A percentile compares a stretch with the other conserved stretches of the same genome.
Conservation (phyloP, 2,888 invertebrate genomes). For the Galerucella pusilla region DNA sequence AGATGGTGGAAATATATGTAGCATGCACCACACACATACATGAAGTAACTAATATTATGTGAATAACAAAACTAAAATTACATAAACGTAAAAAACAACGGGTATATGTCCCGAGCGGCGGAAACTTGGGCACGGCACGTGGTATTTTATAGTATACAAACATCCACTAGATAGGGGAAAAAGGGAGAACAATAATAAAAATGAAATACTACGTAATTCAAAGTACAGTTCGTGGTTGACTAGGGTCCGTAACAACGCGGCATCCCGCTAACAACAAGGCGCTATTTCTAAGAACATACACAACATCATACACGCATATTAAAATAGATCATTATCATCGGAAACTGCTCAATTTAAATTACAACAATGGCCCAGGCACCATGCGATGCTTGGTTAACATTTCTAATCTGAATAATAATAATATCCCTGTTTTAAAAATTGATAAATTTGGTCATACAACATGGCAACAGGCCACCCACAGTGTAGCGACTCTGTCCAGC, state of each 20-base stretch:
- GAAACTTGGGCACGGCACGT: constrained; percentile 61
- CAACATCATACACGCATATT: constrained; percentile 66
- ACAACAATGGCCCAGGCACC: constrained; percentile 64
- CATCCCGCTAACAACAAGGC: constrained; percentile 65
- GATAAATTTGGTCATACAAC: constrained; percentile 63
- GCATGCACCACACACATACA: constrained; percentile 64
- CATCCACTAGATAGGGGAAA: constrained; percentile 47
- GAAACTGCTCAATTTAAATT: constrained; percentile 62
- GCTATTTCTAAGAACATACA: constrained; percentile 64
- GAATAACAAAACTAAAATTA: constrained; percentile 56
- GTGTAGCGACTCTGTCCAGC: constrained; percentile 40
- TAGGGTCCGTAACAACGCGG: constrained; percentile 67
- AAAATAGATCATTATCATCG: constrained; percentile 63
- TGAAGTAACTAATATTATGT: constrained; percentile 54
- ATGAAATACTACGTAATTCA: constrained; percentile 51
- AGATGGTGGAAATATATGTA: constrained; percentile 48
- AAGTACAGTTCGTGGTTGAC: constrained; percentile 63
- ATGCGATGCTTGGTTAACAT: constrained; percentile 62
- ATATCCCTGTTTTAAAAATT: constrained; percentile 61
- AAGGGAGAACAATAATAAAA: constrained; percentile 48
- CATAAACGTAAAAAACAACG: constrained; percentile 56
- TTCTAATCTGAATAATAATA: constrained; percentile 59
- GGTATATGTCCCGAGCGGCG: constrained; percentile 48
- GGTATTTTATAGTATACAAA: constrained; percentile 52
- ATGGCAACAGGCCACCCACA: constrained; percentile 48